Base-by-base conservation (phyloP, 1,140 invertebrate genomes). In the Caenorhabditis inopinata region DNA sequence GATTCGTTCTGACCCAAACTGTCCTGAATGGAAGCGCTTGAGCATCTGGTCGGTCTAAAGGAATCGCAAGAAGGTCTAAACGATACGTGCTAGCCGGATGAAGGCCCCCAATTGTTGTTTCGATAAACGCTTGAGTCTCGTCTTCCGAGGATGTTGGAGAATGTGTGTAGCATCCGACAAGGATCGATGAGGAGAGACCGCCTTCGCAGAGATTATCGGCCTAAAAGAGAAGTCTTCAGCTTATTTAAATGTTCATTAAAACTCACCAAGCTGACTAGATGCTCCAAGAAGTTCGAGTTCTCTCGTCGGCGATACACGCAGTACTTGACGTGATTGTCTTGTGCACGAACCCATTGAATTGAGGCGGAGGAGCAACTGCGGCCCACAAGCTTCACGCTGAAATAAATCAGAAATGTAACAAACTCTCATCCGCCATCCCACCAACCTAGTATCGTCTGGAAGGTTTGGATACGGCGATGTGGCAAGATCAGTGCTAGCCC, bases 161-260 rank as follows among this genome's bases (percentile, higher is more conserved):
- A 35, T 77, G 38, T 14, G n/a, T 78, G 35, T 84, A 83, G 79
- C 84, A 85, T 25, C 84, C 84, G 42, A 84, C 84, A 14, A 82
- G 73, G 4, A 35, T 38, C 0, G 76, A 77, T 25, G 38, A 35
- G 21, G 83, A 62, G 14, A 84, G 47, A n/a, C 58, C 74, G 6
- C 53, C 62, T 46, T 68, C 73, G 35, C 84, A 84, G 7, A 84
- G 75, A 46, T 82, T 77, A 32, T 85, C 75, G 29, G 51, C 76
- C 79, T 85, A 42, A 14, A 42, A 7, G 38, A 42, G 14, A 14
- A 53, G 49, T 27, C 12, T n/a, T 23, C 18, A 53, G n/a, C 18
- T 53, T 7, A 53, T 53, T 53, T 53, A 23, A 21, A 53, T 11
- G n/a, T n/a, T n/a, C 25, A 23, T 53, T 11, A 27, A n/a, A 46